These are phyloP conservation scores for Perizoma flavofasciatum DNA, from an alignment of 2,888 invertebrate genomes.

Conservation along the genomic window DNA sequence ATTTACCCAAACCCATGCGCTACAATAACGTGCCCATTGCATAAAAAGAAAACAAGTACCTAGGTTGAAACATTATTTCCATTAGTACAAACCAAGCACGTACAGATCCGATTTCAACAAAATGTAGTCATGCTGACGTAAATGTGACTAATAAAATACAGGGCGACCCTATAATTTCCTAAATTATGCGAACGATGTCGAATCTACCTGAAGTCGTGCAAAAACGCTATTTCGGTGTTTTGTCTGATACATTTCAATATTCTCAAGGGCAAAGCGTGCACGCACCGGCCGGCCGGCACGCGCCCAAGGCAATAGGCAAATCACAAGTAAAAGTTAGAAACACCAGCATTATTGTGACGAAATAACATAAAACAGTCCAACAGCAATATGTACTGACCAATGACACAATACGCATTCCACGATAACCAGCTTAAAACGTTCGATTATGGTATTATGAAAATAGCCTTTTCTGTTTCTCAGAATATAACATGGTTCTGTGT, in stretches of 20 bases:
- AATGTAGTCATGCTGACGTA: constrained; percentile 32
- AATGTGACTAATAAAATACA: constrained; percentile 32
- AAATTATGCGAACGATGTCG: constrained; percentile 35
- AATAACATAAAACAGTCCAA: constrained; percentile 27
- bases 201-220: constrained; percentile 32
- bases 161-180: constrained; percentile 35
- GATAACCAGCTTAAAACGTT: constrained; percentile 14
- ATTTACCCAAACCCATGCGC: constrained; percentile 14
- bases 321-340: constrained; percentile 30
- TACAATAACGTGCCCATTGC: constrained; percentile 13
- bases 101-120: constrained; percentile 30
- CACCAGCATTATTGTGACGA: constrained; percentile 25
- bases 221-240: constrained; percentile 33
- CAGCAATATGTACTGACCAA: constrained; percentile 13
- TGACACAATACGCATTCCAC: constrained; percentile 24
- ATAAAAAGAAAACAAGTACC: background rate
- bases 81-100: constrained; percentile 22
- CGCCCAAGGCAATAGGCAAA: constrained; percentile 29
- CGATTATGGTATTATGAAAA: constrained; percentile 27
- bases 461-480: constrained; percentile 34
- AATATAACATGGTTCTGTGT: constrained; percentile 35
- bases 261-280: constrained; percentile 35
- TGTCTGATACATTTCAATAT: constrained; percentile 34
- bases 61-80: background rate
- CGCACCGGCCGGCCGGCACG: constrained; percentile 28